Percentiles rank a stretch among this genome's conserved stretches.
phyloP scores from a whole-genome alignment of 2,797 vertebrate genomes.

The Notolabrus celidotus region DNA sequence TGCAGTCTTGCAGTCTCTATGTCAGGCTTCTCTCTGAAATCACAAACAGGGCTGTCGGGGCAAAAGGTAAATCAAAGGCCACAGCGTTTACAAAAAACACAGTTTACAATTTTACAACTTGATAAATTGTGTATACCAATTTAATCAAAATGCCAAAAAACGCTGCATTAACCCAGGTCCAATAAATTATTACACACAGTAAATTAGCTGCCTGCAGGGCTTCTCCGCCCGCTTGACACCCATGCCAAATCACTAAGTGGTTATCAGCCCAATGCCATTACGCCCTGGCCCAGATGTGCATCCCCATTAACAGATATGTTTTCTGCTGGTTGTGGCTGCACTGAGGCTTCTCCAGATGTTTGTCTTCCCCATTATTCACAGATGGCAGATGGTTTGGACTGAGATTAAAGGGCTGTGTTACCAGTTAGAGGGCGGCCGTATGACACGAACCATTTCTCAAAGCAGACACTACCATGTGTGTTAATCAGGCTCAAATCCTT shows the following conservation, averaged over 20 bases:
- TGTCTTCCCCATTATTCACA: slow-evolving; percentile 69
- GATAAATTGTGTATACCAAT: slow-evolving; percentile 55
- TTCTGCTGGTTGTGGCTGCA: slow-evolving; percentile 43
- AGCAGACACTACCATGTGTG: slow-evolving; percentile 37
- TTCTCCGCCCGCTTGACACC: slow-evolving; percentile 48
- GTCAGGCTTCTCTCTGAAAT: slow-evolving; percentile 15
- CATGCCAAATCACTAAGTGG: slow-evolving; percentile 62
- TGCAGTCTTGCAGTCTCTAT: slow-evolving; percentile 30
- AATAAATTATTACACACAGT: slow-evolving; percentile 32
- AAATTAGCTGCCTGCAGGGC: slow-evolving; percentile 51
- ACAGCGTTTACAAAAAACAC: slow-evolving; percentile 44
- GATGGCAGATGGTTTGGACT: slow-evolving; percentile 71
- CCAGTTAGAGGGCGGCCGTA: slow-evolving; percentile 58
- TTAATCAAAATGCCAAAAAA: slow-evolving; percentile 36
- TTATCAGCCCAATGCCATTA: slow-evolving; percentile 64
- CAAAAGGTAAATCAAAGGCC: slow-evolving; percentile 46
- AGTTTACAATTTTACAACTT: slow-evolving; percentile 68
- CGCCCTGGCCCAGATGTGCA: slow-evolving; percentile 65
- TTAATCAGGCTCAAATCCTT: slow-evolving; percentile 51
- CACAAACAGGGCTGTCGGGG: slow-evolving; percentile 20
- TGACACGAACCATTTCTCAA: slow-evolving; percentile 66
- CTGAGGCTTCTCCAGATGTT: slow-evolving; percentile 77
- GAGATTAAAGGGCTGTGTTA: slow-evolving; percentile 70
- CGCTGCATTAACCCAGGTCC: slow-evolving; percentile 17
- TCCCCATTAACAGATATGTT: slow-evolving; percentile 67